These are phyloP conservation scores for Spongia lamella DNA, from an alignment of 37 sponge, comb jelly and placozoan genomes.

Conservation along the genomic window DNA sequence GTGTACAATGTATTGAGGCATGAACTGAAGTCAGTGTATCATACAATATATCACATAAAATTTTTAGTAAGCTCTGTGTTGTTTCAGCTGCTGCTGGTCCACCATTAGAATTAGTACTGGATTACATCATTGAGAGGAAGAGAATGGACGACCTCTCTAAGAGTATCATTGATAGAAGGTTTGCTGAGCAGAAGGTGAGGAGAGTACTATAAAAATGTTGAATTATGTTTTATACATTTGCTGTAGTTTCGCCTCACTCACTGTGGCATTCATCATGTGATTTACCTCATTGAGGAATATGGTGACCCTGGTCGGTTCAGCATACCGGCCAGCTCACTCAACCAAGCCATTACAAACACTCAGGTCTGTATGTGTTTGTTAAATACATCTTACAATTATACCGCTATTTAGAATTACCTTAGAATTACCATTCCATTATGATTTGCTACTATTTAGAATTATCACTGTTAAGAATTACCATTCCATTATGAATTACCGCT, in stretches of 20 bases:
- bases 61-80: too few relatives aligned
- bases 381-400: background rate
- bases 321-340: constrained; percentile 55
- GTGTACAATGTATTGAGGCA: background rate
- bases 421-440: too few relatives aligned
- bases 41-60: too few relatives aligned
- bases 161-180: constrained; percentile 89
- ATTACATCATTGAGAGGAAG: constrained; percentile 95
- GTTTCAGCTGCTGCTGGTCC: background rate
- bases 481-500: too few relatives aligned
- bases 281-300: constrained; percentile 90
- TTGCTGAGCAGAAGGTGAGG: constrained; percentile 86
- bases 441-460: too few relatives aligned
- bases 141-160: constrained; percentile 90
- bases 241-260: constrained; percentile 71
- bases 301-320: constrained; percentile 47
- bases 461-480: too few relatives aligned
- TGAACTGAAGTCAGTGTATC: background rate
- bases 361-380: constrained; percentile 52
- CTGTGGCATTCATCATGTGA: constrained; percentile 65
- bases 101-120: constrained; percentile 82
- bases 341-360: constrained; percentile 90
- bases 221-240: background rate
- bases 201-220: background rate
- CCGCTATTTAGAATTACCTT: too few relatives aligned